Conservation (phyloP, 1,140 invertebrate genomes). For the Grapholita molesta region DNA sequence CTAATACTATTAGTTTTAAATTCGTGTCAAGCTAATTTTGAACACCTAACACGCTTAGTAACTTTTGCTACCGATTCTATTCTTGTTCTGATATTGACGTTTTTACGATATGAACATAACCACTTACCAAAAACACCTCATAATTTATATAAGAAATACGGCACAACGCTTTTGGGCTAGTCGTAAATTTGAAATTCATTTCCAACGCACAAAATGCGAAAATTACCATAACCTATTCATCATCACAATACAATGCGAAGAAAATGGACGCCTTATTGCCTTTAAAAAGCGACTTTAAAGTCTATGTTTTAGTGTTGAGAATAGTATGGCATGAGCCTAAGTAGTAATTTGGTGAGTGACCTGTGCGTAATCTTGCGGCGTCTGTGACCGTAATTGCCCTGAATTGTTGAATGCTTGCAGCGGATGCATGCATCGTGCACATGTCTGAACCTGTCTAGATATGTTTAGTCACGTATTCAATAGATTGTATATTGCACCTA, state of each 20-base stretch:
- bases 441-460: too few species aligned
- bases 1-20: too few species aligned
- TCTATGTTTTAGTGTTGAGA: not conserved
- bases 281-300: not conserved
- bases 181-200: not conserved
- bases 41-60: too few species aligned
- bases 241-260: constrained; percentile 5
- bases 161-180: not conserved
- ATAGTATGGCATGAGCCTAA: not conserved
- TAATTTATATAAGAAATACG: not conserved
- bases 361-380: constrained; percentile 13
- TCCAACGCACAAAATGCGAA: constrained; percentile 1
- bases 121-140: not conserved
- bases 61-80: too few species aligned
- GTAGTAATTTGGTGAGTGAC: not conserved
- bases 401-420: constrained; percentile 1
- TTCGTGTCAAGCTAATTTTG: too few species aligned
- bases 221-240: constrained; percentile 13
- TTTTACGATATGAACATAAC: too few species aligned
- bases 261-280: not conserved
- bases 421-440: not conserved
- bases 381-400: not conserved
- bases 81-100: too few species aligned
- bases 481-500: too few species aligned
- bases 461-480: too few species aligned